Evolutionary conservation across 2,113 vertebrate genomes (phyloP).

Genomic region (Suricata suricatta): DNA sequence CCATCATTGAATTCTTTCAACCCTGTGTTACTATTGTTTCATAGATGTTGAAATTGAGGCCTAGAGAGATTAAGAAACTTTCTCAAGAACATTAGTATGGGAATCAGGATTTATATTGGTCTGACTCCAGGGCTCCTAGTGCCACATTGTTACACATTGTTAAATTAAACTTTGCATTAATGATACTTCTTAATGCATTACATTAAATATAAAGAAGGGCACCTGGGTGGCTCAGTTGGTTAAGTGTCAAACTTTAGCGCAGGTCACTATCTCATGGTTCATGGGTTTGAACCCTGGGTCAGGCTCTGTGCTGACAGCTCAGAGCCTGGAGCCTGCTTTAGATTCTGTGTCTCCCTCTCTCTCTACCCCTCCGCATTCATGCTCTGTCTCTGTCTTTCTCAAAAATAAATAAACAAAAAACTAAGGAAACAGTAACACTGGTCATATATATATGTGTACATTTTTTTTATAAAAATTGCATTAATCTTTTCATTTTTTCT

Average conservation of each 20-base stretch:
- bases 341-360: not conserved
- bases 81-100: not conserved
- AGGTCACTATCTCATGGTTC: not conserved
- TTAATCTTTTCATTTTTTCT: not conserved
- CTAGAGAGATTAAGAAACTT: not conserved
- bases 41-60: not conserved
- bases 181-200: not conserved
- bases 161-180: not conserved
- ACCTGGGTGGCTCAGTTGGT: not conserved
- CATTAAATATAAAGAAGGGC: not conserved
- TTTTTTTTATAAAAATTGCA: slow-evolving; percentile 23
- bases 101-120: not conserved
- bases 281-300: not conserved
- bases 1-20: not conserved
- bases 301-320: not conserved
- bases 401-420: not conserved
- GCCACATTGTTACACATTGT: not conserved
- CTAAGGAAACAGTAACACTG: not conserved
- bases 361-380: not conserved
- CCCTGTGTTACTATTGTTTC: not conserved
- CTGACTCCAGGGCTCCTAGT: not conserved
- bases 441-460: not conserved
- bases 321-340: not conserved
- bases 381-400: not conserved
- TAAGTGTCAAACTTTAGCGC: not conserved